A percentile compares a stretch with the other conserved stretches of the same genome.
These are phyloP conservation scores for Terebella lapidaria DNA, from an alignment of 2,888 invertebrate species.

Conservation along the genomic window DNA sequence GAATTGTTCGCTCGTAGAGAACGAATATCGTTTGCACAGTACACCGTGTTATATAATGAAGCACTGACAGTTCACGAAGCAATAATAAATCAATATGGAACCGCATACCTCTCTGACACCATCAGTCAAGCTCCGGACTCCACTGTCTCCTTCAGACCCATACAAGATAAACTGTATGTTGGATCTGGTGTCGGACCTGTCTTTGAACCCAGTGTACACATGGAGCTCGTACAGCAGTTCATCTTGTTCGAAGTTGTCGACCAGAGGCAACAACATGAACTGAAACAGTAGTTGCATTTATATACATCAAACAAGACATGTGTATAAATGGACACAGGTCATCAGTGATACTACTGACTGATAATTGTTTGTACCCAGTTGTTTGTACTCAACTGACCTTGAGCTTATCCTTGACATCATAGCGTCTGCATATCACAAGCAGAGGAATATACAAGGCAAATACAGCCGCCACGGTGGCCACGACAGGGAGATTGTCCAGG, in stretches of 20 bases:
- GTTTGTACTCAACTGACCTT: constrained; percentile 6
- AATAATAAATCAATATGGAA: too few species aligned
- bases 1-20: too few species aligned
- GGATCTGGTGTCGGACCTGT: constrained; percentile 6
- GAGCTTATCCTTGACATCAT: constrained; percentile 7
- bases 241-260: constrained; percentile 7
- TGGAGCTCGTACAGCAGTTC: constrained; percentile 9
- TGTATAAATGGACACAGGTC: too few species aligned
- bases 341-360: too few species aligned
- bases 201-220: constrained; percentile 7
- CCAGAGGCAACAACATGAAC: constrained; percentile 11
- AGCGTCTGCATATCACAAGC: not conserved
- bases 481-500: constrained; percentile 27
- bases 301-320: too few species aligned
- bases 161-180: constrained; percentile 9
- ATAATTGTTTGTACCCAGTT: too few species aligned
- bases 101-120: constrained; percentile 7
- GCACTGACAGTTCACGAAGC: too few species aligned
- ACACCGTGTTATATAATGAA: too few species aligned
- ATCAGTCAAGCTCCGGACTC: constrained; percentile 5
- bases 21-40: too few species aligned
- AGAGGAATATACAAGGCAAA: constrained; percentile 14
- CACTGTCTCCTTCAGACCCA: constrained; percentile 10
- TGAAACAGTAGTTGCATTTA: too few species aligned
- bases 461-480: constrained; percentile 23